Evolutionary conservation across 2,113 vertebrate genomes (phyloP), one percentile per base, ranked within the genome.

Genomic region (Helogale parvula): DNA sequence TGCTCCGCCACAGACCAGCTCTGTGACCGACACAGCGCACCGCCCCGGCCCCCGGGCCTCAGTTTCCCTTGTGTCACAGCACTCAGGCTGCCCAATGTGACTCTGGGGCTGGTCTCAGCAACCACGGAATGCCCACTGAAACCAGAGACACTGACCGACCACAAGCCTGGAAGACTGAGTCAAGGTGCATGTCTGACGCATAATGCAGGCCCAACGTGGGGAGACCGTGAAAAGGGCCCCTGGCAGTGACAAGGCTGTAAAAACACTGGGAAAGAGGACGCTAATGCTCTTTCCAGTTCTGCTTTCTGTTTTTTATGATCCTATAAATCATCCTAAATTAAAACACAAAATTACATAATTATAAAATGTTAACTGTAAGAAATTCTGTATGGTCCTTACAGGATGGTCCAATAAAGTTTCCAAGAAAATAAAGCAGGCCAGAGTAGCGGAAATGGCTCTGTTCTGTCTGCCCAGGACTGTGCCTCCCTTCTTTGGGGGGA

Each of bases 101-200:
- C 38, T 41, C 86, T n/a, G 7, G 12, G 52, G 63, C 52, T 3
- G 15, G 16, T 14, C 33, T 71, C 1, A 57, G 25, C 16, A 2
- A 57, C 14, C 9, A 50, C 5, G 27, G 19, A 79, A 12, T 4
- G 5, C 29, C 68, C 5, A 4, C 7, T 12, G 45, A 52, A 35
- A 31, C 3, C 23, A 31, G 57, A 35, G 68, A 12, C 11, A 5
- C 16, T 81, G 7, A 50, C 81, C 81, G n/a, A 35, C 29, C 3
- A 9, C 11, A 21, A 19, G 63, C 27, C 12, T 5, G 45, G 68
- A n/a, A 23, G 27, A 50, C 54, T 14, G 31, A 27, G 9, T 19
- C 2, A 3, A 33, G 0, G 11, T 1, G 27, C 1, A 1, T 16
- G 45, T 25, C 41, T 45, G 25, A n/a, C 0, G 72, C 9, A 16